These are phyloP conservation scores for Euglossa dilemma DNA, from an alignment of 1,140 invertebrate genomes.

Conservation along the genomic window DNA sequence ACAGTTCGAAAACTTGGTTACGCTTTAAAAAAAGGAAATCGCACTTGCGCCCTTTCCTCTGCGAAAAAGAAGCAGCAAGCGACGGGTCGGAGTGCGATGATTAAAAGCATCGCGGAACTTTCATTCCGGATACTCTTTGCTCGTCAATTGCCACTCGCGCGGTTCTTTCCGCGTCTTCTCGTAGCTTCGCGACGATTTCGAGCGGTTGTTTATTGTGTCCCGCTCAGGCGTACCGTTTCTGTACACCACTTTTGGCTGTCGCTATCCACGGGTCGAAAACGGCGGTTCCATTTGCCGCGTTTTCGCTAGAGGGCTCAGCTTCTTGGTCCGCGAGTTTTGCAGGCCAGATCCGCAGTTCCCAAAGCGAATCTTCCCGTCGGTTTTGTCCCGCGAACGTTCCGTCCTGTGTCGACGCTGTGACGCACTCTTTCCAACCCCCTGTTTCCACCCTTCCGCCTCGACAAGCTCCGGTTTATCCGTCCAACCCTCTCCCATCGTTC, in stretches of 20 bases:
- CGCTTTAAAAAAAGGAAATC: neutral
- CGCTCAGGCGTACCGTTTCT: slow-evolving; percentile 12
- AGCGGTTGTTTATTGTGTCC: slow-evolving; percentile 52
- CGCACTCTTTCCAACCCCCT: slow-evolving; percentile 28
- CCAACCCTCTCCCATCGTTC: neutral
- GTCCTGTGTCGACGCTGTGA: slow-evolving; percentile 47
- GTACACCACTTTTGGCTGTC: slow-evolving; percentile 1
- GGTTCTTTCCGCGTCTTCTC: slow-evolving; percentile 5
- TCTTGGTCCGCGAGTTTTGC: slow-evolving; percentile 17
- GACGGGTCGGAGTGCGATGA: slow-evolving; percentile 20
- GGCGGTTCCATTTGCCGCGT: slow-evolving; percentile 55
- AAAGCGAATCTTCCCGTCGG: slow-evolving; percentile 32
- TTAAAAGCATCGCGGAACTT: slow-evolving; percentile 21
- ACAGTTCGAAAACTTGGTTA: neutral
- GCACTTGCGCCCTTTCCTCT: neutral
- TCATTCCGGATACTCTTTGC: neutral
- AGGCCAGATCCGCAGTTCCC: slow-evolving; percentile 11
- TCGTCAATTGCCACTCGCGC: slow-evolving; percentile 38
- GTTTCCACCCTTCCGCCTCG: neutral
- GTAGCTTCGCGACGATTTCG: slow-evolving; percentile 23
- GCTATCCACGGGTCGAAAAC: slow-evolving; percentile 33
- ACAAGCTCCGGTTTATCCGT: neutral
- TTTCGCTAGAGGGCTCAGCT: slow-evolving; percentile 7
- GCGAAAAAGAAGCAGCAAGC: neutral
- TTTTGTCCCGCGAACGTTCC: slow-evolving; percentile 44